phyloP scores from a whole-genome alignment of 1,140 invertebrate genomes.

The Drosophila parvula region DNA sequence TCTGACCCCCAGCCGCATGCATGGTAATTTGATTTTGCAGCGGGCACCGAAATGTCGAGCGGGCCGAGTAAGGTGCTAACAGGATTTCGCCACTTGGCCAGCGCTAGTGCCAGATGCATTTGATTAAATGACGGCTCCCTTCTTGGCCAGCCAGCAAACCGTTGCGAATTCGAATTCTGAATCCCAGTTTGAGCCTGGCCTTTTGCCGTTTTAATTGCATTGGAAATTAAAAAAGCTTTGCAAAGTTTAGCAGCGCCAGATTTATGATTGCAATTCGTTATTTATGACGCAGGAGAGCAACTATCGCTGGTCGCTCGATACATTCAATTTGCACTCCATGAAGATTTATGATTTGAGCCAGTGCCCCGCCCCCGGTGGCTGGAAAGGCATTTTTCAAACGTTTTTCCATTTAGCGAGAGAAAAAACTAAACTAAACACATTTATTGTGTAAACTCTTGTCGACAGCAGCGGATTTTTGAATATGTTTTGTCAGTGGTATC shows the following conservation, averaged over 20 bases:
- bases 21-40: conserved; percentile 66
- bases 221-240: conserved; percentile 68
- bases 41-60: conserved; percentile 46
- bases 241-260: conserved; percentile 54
- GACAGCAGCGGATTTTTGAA: conserved; percentile 61
- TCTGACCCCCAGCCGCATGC: conserved; percentile 12
- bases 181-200: background rate
- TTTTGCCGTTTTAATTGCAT: conserved; percentile 64
- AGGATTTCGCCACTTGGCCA: conserved; percentile 35
- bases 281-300: conserved; percentile 48
- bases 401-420: conserved; percentile 24
- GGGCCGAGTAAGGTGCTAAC: conserved; percentile 37
- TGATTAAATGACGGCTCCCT: conserved; percentile 58
- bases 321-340: conserved; percentile 64
- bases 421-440: conserved; percentile 52
- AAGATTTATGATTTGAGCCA: conserved; percentile 64
- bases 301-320: conserved; percentile 19
- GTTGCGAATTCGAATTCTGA: background rate
- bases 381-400: conserved; percentile 27
- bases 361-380: conserved; percentile 9
- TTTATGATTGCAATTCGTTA: conserved; percentile 77
- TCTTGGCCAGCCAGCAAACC: background rate
- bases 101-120: conserved; percentile 50
- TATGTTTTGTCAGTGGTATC: conserved; percentile 43
- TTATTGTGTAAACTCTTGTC: conserved; percentile 73